Percentiles rank a stretch among this genome's conserved stretches.
Evolutionary conservation across 2,797 vertebrate genomes (phyloP).

Genomic region (Sebastes paucispinis): DNA sequence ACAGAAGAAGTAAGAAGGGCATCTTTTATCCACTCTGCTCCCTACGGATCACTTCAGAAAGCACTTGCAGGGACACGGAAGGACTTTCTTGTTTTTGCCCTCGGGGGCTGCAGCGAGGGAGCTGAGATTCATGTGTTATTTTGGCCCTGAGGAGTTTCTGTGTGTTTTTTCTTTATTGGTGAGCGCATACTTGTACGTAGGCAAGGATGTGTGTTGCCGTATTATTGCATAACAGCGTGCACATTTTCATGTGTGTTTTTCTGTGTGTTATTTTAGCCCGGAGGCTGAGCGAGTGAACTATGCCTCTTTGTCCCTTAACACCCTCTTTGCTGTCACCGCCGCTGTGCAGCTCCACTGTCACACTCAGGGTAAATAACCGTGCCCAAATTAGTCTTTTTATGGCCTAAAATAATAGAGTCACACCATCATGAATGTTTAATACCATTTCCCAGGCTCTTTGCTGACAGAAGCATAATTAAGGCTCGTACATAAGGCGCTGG

Average conservation of each 20-base stretch:
- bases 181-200: conserved; percentile 3
- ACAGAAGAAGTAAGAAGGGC: conserved; percentile 33
- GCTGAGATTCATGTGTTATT: conserved; percentile 52
- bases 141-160: conserved; percentile 29
- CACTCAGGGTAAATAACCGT: conserved; percentile 59
- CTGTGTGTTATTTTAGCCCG: conserved; percentile 33
- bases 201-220: not conserved
- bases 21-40: conserved; percentile 51
- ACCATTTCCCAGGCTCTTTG: conserved; percentile 55
- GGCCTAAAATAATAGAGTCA: conserved; percentile 62
- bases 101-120: conserved; percentile 41
- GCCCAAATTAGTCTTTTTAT: conserved; percentile 63
- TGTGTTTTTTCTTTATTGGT: not conserved
- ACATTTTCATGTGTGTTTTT: not conserved
- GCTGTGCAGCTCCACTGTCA: conserved; percentile 48
- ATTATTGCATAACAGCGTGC: conserved; percentile 13
- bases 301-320: conserved; percentile 55
- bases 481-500: conserved; percentile 49
- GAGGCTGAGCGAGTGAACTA: conserved; percentile 51
- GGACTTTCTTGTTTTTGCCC: conserved; percentile 57
- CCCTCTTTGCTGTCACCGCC: conserved; percentile 48
- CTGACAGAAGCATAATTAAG: conserved; percentile 73
- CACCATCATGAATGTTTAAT: conserved; percentile 71
- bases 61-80: conserved; percentile 51
- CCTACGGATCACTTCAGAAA: conserved; percentile 54